phyloP scores from a whole-genome alignment of 2,797 vertebrate genomes.

The Lagorchestes hirsutus region DNA sequence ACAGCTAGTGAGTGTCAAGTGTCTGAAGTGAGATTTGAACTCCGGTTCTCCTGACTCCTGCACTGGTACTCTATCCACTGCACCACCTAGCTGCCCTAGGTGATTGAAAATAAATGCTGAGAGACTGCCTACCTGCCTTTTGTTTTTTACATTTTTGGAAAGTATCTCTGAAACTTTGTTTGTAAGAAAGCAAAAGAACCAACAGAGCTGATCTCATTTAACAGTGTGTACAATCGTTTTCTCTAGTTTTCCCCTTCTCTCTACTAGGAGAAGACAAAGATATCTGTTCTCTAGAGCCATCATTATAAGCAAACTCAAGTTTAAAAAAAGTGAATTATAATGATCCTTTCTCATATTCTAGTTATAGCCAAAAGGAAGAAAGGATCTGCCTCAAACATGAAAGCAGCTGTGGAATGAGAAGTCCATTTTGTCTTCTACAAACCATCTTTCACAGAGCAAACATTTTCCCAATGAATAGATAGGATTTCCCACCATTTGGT shows the following conservation, averaged over 20 bases:
- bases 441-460: neutral
- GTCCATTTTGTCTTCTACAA: neutral
- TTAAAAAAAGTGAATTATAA: neutral
- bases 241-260: neutral
- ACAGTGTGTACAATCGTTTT: neutral
- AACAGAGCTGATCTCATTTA: neutral
- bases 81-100: no score
- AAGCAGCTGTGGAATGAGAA: neutral
- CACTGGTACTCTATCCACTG: no score
- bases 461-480: neutral
- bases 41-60: no score
- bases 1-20: no score
- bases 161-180: neutral
- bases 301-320: neutral
- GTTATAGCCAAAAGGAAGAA: neutral
- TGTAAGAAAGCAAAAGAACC: neutral
- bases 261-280: neutral
- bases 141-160: neutral
- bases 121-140: neutral
- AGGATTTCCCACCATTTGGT: neutral
- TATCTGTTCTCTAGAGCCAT: neutral
- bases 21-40: no score
- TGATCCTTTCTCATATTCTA: neutral
- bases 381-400: neutral
- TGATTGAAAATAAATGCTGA: neutral